These are phyloP conservation scores for Tenthredo scrophulariae DNA, from an alignment of 2,888 invertebrate genomes.

Conservation along the genomic window DNA sequence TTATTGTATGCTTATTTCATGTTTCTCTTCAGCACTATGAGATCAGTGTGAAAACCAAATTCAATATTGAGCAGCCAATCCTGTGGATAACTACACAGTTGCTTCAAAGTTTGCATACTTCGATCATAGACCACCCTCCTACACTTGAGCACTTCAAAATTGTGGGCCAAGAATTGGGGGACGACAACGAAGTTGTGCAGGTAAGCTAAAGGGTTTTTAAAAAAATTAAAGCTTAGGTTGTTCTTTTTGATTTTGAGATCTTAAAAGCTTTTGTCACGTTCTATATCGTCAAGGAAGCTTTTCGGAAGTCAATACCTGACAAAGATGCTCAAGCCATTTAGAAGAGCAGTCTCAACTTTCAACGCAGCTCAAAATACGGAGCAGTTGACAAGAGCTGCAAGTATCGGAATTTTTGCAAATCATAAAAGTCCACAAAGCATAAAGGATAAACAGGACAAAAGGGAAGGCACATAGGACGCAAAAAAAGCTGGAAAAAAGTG, in stretches of 20 bases:
- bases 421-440: background rate
- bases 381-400: background rate
- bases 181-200: background rate
- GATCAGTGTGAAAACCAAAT: constrained; percentile 8
- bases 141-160: background rate
- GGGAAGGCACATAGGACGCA: background rate
- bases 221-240: background rate
- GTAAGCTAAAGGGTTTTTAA: background rate
- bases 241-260: background rate
- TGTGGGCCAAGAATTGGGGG: background rate
- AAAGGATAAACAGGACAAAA: background rate
- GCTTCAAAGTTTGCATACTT: background rate
- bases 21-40: constrained; percentile 15
- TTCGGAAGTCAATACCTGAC: background rate
- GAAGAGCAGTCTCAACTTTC: background rate
- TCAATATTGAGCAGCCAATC: constrained; percentile 15
- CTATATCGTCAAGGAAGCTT: background rate
- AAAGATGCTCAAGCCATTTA: background rate
- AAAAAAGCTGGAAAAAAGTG: background rate
- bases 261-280: background rate
- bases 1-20: background rate
- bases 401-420: background rate
- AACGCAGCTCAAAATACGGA: background rate
- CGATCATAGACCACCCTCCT: background rate
- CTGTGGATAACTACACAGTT: constrained; percentile 3